Conservation (phyloP, 2,113 vertebrate species). For the Azemiops feae region DNA sequence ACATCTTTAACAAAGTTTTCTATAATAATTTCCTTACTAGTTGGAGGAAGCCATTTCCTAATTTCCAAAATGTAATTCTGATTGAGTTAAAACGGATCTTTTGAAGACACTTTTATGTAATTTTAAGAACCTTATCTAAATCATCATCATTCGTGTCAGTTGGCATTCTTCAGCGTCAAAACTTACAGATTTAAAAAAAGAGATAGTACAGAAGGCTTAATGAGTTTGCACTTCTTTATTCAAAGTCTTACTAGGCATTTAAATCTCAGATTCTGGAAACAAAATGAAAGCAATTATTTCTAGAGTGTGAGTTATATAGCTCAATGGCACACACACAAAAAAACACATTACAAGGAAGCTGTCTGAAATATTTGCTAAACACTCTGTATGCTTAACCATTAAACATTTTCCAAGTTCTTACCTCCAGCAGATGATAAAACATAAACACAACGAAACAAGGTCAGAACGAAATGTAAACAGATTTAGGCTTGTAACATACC, state of each 20-base stretch:
- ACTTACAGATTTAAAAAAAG: slow-evolving; percentile 27
- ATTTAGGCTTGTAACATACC: slow-evolving; percentile 75
- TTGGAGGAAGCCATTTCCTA: not conserved
- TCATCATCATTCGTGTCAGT: not conserved
- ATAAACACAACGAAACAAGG: not conserved
- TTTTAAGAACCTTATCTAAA: not conserved
- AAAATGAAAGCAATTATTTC: slow-evolving; percentile 34
- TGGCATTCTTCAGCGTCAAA: slow-evolving; percentile 8
- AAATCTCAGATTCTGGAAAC: not conserved
- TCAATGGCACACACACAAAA: not conserved
- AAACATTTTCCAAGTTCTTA: not conserved
- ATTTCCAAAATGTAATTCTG: not conserved
- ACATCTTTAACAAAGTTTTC: not conserved
- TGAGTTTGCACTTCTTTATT: not conserved
- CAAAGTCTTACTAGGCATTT: not conserved
- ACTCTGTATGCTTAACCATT: not conserved
- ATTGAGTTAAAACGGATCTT: not conserved
- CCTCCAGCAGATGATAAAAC: not conserved
- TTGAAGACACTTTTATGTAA: not conserved
- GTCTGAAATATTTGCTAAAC: not conserved
- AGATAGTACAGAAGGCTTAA: slow-evolving; percentile 32
- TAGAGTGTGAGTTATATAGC: not conserved
- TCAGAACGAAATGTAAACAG: not conserved
- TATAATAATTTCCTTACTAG: not conserved
- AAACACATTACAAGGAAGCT: not conserved